Percentiles rank a stretch among this genome's conserved stretches.
phyloP scores from a whole-genome alignment of 2,797 vertebrate species.

The Acanthis flammea region DNA sequence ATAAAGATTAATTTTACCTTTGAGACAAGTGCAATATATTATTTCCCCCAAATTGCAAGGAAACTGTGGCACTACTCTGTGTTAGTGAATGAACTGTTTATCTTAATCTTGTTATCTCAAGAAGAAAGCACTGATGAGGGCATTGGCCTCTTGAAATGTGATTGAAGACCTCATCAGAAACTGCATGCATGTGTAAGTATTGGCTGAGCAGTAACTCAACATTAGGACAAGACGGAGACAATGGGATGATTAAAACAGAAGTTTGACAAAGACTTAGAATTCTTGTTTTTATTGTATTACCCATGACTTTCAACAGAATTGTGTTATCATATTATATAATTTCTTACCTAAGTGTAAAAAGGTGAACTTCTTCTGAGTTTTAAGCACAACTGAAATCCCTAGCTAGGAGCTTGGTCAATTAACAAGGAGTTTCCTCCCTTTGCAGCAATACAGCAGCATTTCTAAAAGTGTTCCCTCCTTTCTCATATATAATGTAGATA shows the following conservation, averaged over 20 bases:
- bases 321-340: neutral
- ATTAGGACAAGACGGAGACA: neutral
- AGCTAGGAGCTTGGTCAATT: neutral
- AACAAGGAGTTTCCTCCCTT: neutral
- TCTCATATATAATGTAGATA: neutral
- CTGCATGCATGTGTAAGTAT: neutral
- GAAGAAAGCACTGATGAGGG: neutral
- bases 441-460: neutral
- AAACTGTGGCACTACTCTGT: neutral
- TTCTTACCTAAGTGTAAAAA: neutral
- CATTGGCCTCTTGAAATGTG: fast-evolving
- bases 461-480: neutral
- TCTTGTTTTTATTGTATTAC: neutral
- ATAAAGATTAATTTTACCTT: neutral
- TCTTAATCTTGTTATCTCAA: neutral
- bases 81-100: neutral
- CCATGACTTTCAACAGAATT: neutral
- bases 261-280: neutral
- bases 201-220: neutral
- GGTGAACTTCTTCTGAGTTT: neutral
- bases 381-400: neutral
- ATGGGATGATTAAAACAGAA: neutral
- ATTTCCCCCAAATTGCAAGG: neutral
- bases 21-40: neutral
- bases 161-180: neutral